These are phyloP conservation scores for Synanthedon tipuliformis DNA, from an alignment of 2,888 invertebrate genomes.

Conservation along the genomic window DNA sequence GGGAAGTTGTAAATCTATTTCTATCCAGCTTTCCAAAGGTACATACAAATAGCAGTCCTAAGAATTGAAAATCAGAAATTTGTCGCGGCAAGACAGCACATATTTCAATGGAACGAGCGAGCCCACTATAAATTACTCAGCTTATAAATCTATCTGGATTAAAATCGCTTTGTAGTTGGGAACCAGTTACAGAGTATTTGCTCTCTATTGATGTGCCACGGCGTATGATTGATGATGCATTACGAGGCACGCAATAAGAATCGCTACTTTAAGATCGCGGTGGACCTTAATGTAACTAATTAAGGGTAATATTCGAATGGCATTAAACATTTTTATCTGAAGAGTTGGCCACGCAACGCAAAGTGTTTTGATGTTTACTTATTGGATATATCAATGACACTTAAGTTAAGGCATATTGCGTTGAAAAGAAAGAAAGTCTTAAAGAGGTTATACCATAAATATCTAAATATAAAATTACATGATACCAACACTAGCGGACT, in stretches of 20 bases:
- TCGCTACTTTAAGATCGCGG: neutral
- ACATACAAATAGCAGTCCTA: neutral
- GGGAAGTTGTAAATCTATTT: neutral
- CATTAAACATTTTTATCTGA: no score
- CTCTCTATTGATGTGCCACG: conserved; percentile 47
- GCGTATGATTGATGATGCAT: conserved; percentile 36
- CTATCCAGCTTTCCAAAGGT: neutral
- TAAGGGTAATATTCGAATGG: no score
- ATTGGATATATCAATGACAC: no score
- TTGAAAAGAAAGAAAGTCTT: no score
- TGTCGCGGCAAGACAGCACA: neutral
- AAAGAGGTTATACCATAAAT: no score
- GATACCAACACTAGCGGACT: no score
- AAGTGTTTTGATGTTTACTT: no score
- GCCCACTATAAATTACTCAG: conserved; percentile 30
- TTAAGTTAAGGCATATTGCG: no score
- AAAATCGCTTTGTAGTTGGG: conserved; percentile 37
- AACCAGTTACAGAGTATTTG: conserved; percentile 47
- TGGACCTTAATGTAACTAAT: no score
- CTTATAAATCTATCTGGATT: conserved; percentile 40
- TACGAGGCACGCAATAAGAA: neutral
- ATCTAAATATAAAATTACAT: no score
- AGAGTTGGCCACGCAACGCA: no score
- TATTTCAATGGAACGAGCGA: neutral
- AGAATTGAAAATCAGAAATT: neutral